A percentile compares a stretch with the other conserved stretches of the same genome.
Evolutionary conservation across 2,113 vertebrate species (phyloP).

Genomic region (Clarias batrachus): DNA sequence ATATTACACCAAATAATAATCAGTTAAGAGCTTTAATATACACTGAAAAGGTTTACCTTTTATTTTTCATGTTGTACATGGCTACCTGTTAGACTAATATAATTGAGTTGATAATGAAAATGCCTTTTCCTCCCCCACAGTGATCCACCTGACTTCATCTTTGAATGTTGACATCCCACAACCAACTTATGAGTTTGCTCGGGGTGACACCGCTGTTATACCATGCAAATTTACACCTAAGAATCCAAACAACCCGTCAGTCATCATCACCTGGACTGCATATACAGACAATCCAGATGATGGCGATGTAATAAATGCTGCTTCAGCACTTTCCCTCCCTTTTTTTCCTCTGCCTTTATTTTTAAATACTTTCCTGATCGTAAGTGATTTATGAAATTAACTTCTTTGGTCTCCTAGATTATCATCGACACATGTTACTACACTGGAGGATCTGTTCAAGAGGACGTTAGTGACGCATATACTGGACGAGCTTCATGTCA

Average conservation of each 20-base stretch:
- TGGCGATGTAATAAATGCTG: constrained; percentile 46
- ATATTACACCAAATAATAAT: background rate
- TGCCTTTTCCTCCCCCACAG: constrained; percentile 41
- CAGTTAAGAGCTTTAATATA: background rate
- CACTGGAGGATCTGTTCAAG: accelerated
- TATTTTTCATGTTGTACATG: background rate
- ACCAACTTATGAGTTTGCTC: constrained; percentile 17
- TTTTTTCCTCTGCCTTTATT: too few relatives aligned
- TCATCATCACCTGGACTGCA: constrained; percentile 54
- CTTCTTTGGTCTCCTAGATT: constrained; percentile 41
- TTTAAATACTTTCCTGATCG: too few relatives aligned
- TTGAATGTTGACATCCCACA: constrained; percentile 39
- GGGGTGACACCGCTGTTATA: constrained; percentile 60
- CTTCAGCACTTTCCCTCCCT: too few relatives aligned
- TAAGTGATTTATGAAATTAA: background rate
- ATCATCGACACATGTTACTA: constrained; percentile 17
- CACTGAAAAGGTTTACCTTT: background rate
- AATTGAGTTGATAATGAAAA: background rate
- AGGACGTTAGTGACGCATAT: background rate
- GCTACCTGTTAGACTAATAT: background rate
- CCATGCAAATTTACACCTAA: constrained; percentile 56
- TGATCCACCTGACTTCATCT: constrained; percentile 29
- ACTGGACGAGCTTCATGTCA: constrained; percentile 17
- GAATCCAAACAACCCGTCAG: accelerated
- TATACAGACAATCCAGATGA: accelerated